Evolutionary conservation across 2,888 invertebrate species (phyloP).

Genomic region (Brenthis hecate): DNA sequence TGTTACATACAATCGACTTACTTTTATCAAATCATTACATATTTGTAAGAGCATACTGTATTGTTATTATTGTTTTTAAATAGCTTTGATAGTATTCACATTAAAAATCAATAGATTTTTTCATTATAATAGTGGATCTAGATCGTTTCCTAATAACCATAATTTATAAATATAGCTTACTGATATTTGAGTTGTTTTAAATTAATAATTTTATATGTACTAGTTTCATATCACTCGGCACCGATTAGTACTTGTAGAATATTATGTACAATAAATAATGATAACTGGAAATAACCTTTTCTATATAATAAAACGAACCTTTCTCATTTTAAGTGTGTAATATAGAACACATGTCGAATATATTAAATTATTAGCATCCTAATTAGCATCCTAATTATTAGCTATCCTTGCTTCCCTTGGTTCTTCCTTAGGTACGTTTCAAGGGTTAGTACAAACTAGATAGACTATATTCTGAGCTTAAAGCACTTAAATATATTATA

Average conservation of each 20-base stretch:
- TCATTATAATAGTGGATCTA: conserved; percentile 5
- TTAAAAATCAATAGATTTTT: conserved; percentile 15
- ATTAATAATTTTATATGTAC: background rate
- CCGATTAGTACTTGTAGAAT: background rate
- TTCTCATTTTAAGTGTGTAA: background rate
- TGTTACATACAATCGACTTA: conserved; percentile 7
- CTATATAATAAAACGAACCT: conserved; percentile 17
- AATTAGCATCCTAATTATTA: too few relatives aligned
- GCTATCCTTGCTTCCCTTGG: too few relatives aligned
- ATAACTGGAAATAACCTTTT: conserved; percentile 13
- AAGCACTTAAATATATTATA: too few relatives aligned
- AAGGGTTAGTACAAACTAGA: too few relatives aligned
- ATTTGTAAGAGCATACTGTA: background rate
- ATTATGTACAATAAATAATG: conserved; percentile 4
- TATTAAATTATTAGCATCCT: too few relatives aligned
- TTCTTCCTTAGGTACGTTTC: too few relatives aligned
- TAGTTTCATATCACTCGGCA: background rate
- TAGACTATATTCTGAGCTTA: too few relatives aligned
- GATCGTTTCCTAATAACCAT: conserved; percentile 11
- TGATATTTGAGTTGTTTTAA: background rate
- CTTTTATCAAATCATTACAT: conserved; percentile 17
- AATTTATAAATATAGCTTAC: background rate
- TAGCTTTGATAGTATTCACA: conserved; percentile 13
- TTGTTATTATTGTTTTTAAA: conserved; percentile 8
- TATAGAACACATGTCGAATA: too few relatives aligned